Conservation (phyloP, 2,797 vertebrate genomes). For the Ceryle rudis region DNA sequence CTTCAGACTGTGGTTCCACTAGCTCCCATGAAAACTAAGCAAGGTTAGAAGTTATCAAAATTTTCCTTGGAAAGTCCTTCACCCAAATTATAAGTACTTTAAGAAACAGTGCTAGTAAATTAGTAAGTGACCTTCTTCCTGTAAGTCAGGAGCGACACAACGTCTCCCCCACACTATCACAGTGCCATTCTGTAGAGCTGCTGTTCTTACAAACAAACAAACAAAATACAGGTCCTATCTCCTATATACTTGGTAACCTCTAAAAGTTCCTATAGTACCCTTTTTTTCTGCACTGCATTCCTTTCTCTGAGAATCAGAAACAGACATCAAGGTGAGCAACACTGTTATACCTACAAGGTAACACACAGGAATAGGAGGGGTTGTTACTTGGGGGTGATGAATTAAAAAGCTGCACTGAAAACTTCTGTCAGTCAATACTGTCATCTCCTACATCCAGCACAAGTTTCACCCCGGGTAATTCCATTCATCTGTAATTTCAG, state of each 20-base stretch:
- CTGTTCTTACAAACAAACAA: not conserved
- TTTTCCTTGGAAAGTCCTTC: too few relatives aligned
- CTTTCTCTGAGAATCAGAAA: not conserved
- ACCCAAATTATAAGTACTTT: not conserved
- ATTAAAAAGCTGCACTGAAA: not conserved
- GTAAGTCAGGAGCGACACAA: not conserved
- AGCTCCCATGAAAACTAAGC: not conserved
- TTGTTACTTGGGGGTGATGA: not conserved
- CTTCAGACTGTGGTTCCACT: not conserved
- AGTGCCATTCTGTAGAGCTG: not conserved
- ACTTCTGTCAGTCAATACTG: not conserved
- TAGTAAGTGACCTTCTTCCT: not conserved
- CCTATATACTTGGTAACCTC: not conserved
- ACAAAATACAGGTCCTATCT: not conserved
- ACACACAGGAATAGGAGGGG: not conserved
- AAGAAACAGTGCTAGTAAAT: not conserved
- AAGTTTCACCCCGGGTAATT: not conserved
- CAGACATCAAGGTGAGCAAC: not conserved
- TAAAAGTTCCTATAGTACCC: not conserved
- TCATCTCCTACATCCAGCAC: not conserved
- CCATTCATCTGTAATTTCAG: not conserved
- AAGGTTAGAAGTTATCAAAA: not conserved
- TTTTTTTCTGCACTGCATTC: not conserved
- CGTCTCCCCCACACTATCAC: not conserved
- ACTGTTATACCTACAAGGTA: too few relatives aligned